Percentiles rank a stretch among this genome's conserved stretches.
Evolutionary conservation across 2,113 vertebrate species (phyloP).

Genomic region (Phalacrocorax pelagicus): DNA sequence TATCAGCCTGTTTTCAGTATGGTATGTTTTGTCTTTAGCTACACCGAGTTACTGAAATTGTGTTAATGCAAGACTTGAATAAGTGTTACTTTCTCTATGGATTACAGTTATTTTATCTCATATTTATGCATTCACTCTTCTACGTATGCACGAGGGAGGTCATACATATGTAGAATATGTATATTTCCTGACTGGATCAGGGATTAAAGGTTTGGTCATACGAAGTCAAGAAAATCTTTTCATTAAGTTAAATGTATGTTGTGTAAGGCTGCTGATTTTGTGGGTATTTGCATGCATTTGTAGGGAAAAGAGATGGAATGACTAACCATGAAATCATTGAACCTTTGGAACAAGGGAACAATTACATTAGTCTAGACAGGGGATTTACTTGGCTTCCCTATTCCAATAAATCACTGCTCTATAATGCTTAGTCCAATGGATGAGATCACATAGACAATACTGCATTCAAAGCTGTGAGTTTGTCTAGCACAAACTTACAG

Average conservation of each 20-base stretch:
- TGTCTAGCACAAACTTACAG: not conserved
- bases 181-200: not conserved
- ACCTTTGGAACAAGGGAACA: not conserved
- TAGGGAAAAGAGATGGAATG: not conserved
- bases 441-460: conserved; percentile 19
- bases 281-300: not conserved
- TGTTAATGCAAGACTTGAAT: not conserved
- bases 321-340: not conserved
- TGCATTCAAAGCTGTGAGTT: not conserved
- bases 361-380: conserved; percentile 38
- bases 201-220: not conserved
- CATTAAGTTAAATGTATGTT: not conserved
- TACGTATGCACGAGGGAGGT: not conserved
- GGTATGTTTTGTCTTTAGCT: not conserved
- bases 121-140: not conserved
- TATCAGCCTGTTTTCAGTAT: not conserved
- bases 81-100: not conserved
- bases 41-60: not conserved
- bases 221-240: not conserved
- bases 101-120: not conserved
- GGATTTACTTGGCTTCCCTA: conserved; percentile 23
- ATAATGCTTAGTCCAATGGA: not conserved
- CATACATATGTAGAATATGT: not conserved
- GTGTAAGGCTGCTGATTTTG: not conserved
- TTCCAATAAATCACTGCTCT: conserved; percentile 39